Evolutionary conservation across 2,888 invertebrate species (phyloP).

Genomic region (Atethmia centrago): DNA sequence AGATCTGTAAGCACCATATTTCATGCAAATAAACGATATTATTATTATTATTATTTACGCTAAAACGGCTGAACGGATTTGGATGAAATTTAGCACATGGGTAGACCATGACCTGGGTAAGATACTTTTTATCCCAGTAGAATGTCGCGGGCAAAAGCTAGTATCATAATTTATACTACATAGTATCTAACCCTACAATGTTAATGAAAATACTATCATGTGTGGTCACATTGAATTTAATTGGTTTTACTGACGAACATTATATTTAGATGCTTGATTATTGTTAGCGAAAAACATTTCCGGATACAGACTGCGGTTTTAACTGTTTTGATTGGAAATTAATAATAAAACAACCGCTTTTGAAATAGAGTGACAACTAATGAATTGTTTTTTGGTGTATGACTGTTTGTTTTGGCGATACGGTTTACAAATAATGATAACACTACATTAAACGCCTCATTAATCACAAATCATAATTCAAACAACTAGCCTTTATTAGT

Average conservation of each 20-base stretch:
- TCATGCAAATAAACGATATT: too few relatives aligned
- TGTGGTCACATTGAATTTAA: conserved; percentile 19
- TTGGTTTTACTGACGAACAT: conserved; percentile 10
- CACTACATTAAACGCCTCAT: neutral
- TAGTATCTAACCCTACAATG: neutral
- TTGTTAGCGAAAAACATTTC: conserved; percentile 6
- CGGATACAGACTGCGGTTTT: too few relatives aligned
- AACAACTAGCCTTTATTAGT: neutral
- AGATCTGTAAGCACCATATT: too few relatives aligned
- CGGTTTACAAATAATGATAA: neutral
- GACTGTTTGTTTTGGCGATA: neutral
- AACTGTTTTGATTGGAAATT: neutral
- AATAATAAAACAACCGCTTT: conserved; percentile 9
- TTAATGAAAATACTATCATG: conserved; percentile 16
- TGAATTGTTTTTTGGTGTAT: neutral
- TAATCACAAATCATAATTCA: neutral
- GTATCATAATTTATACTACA: neutral
- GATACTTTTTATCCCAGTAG: too few relatives aligned
- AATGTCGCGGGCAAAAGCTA: too few relatives aligned
- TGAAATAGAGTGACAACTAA: neutral
- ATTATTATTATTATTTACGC: too few relatives aligned
- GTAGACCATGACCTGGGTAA: too few relatives aligned
- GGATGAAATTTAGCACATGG: too few relatives aligned
- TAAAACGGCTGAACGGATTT: too few relatives aligned
- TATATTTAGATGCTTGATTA: conserved; percentile 11